Conservation (phyloP, 2,797 vertebrate species). For the Neopelma chrysocephalum region DNA sequence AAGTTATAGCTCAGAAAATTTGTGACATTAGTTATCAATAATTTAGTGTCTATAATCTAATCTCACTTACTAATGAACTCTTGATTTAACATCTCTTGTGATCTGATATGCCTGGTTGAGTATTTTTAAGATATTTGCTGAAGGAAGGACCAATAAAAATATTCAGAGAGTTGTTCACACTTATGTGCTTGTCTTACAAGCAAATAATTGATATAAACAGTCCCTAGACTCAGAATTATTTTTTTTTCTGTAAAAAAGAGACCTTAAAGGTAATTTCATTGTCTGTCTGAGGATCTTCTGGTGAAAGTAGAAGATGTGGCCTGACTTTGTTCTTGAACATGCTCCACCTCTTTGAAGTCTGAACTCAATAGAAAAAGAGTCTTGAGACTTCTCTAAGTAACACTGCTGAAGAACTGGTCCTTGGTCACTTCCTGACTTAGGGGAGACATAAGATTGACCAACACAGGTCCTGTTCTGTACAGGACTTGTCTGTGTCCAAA, state of each 20-base stretch:
- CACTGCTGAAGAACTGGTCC: neutral
- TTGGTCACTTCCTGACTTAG: neutral
- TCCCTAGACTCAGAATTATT: neutral
- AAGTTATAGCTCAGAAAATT: neutral
- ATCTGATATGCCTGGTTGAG: neutral
- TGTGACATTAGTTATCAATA: neutral
- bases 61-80: neutral
- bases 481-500: neutral
- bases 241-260: neutral
- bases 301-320: neutral
- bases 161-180: neutral
- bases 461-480: neutral
- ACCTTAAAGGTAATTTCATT: neutral
- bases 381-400: neutral
- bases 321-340: neutral
- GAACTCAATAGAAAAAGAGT: neutral
- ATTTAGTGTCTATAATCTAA: neutral
- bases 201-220: neutral
- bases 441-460: neutral
- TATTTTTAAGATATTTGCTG: neutral
- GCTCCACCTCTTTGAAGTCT: neutral
- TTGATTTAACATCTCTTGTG: neutral
- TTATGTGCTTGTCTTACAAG: neutral
- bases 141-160: neutral
- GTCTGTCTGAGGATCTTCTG: neutral